Percentiles rank a stretch among this genome's conserved stretches.
phyloP scores from a whole-genome alignment of 1,140 invertebrate genomes.

The Paralvinella palmiformis region DNA sequence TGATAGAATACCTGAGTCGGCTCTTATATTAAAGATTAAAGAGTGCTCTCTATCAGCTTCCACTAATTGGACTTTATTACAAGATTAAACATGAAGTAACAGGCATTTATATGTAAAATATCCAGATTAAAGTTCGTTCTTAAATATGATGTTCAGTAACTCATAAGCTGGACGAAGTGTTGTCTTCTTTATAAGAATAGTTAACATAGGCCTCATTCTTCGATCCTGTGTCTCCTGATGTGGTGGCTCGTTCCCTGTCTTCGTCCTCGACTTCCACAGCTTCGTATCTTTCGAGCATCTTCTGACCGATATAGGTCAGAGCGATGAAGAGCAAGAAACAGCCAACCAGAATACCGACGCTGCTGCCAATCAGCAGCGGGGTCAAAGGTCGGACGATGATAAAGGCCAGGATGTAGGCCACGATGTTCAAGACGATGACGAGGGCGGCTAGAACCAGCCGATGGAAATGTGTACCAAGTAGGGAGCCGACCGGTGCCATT shows the following conservation, averaged over 20 bases:
- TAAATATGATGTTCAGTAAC: too few relatives aligned
- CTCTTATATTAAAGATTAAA: too few relatives aligned
- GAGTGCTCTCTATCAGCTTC: too few relatives aligned
- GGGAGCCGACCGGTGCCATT: constrained; percentile 36
- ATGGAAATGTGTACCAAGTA: constrained; percentile 42
- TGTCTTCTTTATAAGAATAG: too few relatives aligned
- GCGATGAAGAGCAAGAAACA: constrained; percentile 10
- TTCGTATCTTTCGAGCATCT: neutral
- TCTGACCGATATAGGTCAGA: constrained; percentile 4
- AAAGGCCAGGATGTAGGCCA: constrained; percentile 35
- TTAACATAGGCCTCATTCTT: too few relatives aligned
- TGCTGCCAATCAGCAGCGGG: neutral
- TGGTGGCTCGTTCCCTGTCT: neutral
- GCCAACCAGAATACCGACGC: constrained; percentile 10
- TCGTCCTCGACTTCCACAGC: neutral
- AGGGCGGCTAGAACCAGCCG: constrained; percentile 35
- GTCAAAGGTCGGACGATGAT: constrained; percentile 20
- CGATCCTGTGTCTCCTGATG: too few relatives aligned
- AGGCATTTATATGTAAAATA: too few relatives aligned
- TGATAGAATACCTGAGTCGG: too few relatives aligned
- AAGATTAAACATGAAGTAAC: too few relatives aligned
- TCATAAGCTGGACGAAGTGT: too few relatives aligned
- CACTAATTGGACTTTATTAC: too few relatives aligned
- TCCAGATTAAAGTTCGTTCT: too few relatives aligned
- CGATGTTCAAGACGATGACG: constrained; percentile 34